Base-by-base conservation (phyloP, 2,113 vertebrate genomes). In the Laterallus jamaicensis region DNA sequence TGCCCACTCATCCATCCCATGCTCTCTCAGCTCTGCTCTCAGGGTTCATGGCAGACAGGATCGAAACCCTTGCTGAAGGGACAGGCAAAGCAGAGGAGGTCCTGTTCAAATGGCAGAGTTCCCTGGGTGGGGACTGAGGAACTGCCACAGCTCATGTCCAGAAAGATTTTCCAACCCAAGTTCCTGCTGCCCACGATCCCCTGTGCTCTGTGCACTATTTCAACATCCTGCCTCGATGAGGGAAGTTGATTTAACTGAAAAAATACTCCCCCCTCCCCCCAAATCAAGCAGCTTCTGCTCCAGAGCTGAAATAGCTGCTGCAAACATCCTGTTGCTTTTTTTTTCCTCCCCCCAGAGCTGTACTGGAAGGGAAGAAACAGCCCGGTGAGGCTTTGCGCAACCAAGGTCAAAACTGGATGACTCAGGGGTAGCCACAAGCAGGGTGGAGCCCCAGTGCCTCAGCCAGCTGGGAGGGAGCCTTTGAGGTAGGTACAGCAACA, bases 351-450 rank as follows among this genome's bases (percentile, higher is more conserved):
- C n/a, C 1, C 15, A 1, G 39, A 86, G 32, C 77, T 64, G 32
- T n/a, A 29, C 63, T 82, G 88, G 62, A 68, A 68, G 85, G 95
- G 88, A 60, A 86, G 88, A 95, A 96, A 93, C 12, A 93, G 24
- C 49, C 86, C 7, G 0, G 6, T 64, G 80, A 91, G 94, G 52
- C 49, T 96, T 97, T 95, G 91, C 91, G 91, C 77, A 95, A 96
- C 60, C 1, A 9, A 78, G 42, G 77, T 84, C 88, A 92, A 86
- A 92, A 73, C 76, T n/a, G 2, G 0, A 19, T 92, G 95, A 95
- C 83, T 96, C 91, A 90, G 35, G 28, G 15, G 35, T 11, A 67
- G 80, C 47, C n/a, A 87, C 44, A 16, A 68, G 35, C 10, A 28
- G 78, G 78, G 74, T 73, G 82, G 90, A 76, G 78, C 47, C 58